Evolutionary conservation across 1,140 invertebrate species (phyloP).

Genomic region (Zaprionus lachaisei): DNA sequence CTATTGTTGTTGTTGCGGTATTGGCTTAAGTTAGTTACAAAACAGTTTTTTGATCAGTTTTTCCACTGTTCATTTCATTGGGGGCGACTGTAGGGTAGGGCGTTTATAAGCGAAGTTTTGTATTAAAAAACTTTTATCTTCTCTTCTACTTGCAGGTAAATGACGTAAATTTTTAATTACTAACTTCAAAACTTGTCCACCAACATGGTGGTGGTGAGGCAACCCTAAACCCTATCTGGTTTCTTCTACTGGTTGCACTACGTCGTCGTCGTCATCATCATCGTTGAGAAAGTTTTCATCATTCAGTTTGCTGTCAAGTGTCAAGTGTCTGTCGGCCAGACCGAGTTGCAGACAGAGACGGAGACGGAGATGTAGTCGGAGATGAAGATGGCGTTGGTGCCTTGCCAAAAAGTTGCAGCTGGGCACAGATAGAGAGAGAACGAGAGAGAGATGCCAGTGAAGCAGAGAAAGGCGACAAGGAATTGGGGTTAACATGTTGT

Average conservation of each 20-base stretch:
- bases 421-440: constrained; percentile 17
- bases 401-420: constrained; percentile 40
- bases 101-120: constrained; percentile 60
- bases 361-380: not conserved
- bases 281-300: constrained; percentile 70
- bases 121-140: constrained; percentile 75
- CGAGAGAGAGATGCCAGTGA: constrained; percentile 18
- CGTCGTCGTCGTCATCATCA: constrained; percentile 21
- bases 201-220: constrained; percentile 3
- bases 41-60: constrained; percentile 27
- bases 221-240: not conserved
- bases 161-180: constrained; percentile 82
- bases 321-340: constrained; percentile 60
- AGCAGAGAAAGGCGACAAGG: constrained; percentile 17
- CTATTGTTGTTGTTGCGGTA: constrained; percentile 36
- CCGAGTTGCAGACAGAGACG: not conserved
- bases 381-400: not conserved
- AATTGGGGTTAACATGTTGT: constrained; percentile 28
- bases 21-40: constrained; percentile 57
- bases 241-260: not conserved
- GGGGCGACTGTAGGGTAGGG: not conserved
- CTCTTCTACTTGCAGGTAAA: constrained; percentile 74
- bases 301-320: constrained; percentile 74
- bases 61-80: constrained; percentile 14
- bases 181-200: constrained; percentile 64